Evolutionary conservation across 2,113 vertebrate genomes (phyloP), one percentile per base, ranked within the genome.

Genomic region (Rhinogobius similis): DNA sequence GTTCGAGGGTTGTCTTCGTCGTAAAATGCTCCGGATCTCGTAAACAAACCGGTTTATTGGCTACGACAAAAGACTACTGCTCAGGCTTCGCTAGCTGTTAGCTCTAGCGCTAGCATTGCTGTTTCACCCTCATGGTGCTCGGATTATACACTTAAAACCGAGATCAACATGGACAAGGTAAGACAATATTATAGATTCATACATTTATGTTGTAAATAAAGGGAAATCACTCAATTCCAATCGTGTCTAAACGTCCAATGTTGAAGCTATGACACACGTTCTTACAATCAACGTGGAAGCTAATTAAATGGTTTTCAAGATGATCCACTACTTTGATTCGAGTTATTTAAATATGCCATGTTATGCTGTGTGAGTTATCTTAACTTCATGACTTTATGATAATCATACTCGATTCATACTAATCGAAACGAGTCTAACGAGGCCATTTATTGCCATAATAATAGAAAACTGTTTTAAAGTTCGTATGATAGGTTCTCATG

Each of bases 151-250:
- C 29, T 52, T 12, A 39, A 10, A 16, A 32, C 36, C 10, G 50
- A 6, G 55, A 63, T 64, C 72, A 55, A 74, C 3, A 90, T 89
- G 89, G 89, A 90, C 68, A 88, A 88, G 88, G 89, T 91, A 65
- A 68, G 21, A 70, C 23, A 36, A 14, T 3, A 4, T 16, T 29
- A 18, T 29, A 29, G 5, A 55, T 58, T 38, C 32, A 36, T 36
- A 1, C 9, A 21, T 4, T 11, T 36, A 5, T 20, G 2, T 11
- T 56, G 13, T n/a, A 38, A 36, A 36, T 59, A 0, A 59, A n/a
- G n/a, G 4, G 24, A 55, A 55, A 14, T 14, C 13, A 26, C 16
- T 29, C 2, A 1, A 43, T 14, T 21, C 6, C 3, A 38, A 61
- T 20, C 58, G 10, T 12, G 29, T 36, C 8, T 41, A 41, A 41